Percentiles rank a stretch among this genome's conserved stretches.
Evolutionary conservation across 2,888 invertebrate species (phyloP).

Genomic region (Pandemis corylana): DNA sequence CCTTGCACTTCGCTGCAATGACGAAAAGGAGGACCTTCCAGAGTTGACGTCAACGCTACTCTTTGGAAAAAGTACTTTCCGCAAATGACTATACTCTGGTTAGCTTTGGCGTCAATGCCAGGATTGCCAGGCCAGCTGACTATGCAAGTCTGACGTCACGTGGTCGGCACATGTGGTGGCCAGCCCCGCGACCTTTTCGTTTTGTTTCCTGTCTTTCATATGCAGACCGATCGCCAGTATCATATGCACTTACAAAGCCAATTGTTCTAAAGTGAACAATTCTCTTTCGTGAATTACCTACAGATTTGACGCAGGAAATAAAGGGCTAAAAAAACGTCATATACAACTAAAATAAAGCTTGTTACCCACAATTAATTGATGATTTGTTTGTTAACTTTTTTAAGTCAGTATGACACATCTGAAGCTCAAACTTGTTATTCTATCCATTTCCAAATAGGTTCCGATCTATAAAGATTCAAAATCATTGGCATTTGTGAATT

Average conservation of each 20-base stretch:
- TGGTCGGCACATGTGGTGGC: conserved; percentile 34
- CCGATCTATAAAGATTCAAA: conserved; percentile 43
- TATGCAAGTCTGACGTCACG: conserved; percentile 34
- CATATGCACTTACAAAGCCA: conserved; percentile 1
- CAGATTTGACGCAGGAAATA: not conserved
- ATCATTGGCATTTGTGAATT: conserved; percentile 59
- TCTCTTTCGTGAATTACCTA: not conserved
- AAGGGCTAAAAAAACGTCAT: no score
- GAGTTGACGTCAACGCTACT: conserved; percentile 8
- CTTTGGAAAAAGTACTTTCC: not conserved
- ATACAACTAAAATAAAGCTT: no score
- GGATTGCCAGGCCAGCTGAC: conserved; percentile 25
- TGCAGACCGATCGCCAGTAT: conserved; percentile 15
- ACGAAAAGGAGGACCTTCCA: not conserved
- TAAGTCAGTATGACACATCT: no score
- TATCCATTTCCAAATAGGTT: not conserved
- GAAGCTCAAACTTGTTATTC: not conserved
- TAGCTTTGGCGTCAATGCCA: conserved; percentile 9
- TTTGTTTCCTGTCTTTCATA: conserved; percentile 38
- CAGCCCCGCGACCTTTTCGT: conserved; percentile 38
- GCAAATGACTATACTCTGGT: not conserved
- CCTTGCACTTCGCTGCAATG: not conserved
- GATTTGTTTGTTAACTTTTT: no score
- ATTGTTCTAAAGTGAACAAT: not conserved
- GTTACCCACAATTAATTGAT: no score